Conservation (phyloP, 92 coral and sea anemone species). For the Phymanthus crucifer region DNA sequence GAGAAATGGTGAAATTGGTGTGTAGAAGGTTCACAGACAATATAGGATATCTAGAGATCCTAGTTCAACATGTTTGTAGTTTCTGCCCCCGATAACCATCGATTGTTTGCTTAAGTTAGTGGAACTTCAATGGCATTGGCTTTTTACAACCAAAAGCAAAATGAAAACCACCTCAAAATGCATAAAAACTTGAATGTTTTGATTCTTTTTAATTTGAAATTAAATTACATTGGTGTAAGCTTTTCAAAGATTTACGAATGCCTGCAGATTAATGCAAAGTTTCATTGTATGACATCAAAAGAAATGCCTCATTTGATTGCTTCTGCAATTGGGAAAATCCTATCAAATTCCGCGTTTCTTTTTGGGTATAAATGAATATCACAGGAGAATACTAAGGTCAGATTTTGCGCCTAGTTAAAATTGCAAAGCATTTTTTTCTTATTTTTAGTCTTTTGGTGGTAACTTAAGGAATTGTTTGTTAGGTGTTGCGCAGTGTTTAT, state of each 20-base stretch:
- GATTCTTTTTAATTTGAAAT: background rate
- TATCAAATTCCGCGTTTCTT: too few species aligned
- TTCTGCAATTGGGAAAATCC: too few species aligned
- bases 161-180: background rate
- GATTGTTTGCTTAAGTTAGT: constrained; percentile 4
- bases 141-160: background rate
- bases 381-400: too few species aligned
- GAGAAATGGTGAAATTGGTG: constrained; percentile 7
- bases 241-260: background rate
- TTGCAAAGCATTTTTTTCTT: too few species aligned
- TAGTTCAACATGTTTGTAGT: constrained; percentile 1
- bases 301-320: too few species aligned
- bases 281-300: background rate
- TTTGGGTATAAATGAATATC: too few species aligned
- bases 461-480: too few species aligned
- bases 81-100: constrained; percentile 10
- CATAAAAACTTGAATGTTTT: background rate
- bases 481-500: too few species aligned
- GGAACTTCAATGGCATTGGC: background rate
- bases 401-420: too few species aligned
- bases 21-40: background rate
- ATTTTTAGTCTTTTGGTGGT: too few species aligned
- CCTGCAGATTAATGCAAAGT: background rate
- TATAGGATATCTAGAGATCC: background rate
- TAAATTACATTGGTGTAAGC: too few species aligned